Evolutionary conservation across 2,888 invertebrate genomes (phyloP).

Genomic region (Lymantria dispar): DNA sequence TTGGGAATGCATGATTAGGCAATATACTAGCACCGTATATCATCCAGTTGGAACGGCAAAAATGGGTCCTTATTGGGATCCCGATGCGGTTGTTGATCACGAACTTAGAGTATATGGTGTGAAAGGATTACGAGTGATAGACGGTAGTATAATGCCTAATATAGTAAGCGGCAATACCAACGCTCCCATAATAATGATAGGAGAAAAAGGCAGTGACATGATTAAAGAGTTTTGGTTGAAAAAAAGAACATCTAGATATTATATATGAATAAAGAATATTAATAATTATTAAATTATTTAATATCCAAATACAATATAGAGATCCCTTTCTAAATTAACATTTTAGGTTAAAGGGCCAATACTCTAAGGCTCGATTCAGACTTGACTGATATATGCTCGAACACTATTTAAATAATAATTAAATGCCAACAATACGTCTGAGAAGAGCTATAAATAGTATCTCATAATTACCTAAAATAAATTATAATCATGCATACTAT

Average conservation of each 20-base stretch:
- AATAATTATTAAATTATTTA: background rate
- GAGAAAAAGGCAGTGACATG: conserved; percentile 94
- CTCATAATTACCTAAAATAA: no score
- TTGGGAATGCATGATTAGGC: conserved; percentile 94
- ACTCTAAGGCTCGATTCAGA: no score
- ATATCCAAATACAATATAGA: conserved; percentile 1
- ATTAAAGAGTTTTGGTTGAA: conserved; percentile 92
- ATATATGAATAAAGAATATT: conserved; percentile 39
- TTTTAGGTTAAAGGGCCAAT: no score
- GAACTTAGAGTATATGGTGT: conserved; percentile 91
- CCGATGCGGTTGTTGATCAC: conserved; percentile 91
- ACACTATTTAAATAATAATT: no score
- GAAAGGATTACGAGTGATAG: conserved; percentile 89
- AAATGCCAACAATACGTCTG: no score
- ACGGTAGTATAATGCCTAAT: conserved; percentile 94
- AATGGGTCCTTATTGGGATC: conserved; percentile 95
- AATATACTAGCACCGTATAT: conserved; percentile 92
- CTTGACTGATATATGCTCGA: no score
- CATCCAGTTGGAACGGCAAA: conserved; percentile 94
- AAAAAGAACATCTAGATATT: conserved; percentile 72
- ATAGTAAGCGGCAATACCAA: conserved; percentile 93
- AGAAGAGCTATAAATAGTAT: no score
- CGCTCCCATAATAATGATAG: conserved; percentile 94
- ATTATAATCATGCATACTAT: no score
- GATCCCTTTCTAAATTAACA: no score